Base-by-base conservation (phyloP, 2,888 invertebrate genomes). In the Troides helena region DNA sequence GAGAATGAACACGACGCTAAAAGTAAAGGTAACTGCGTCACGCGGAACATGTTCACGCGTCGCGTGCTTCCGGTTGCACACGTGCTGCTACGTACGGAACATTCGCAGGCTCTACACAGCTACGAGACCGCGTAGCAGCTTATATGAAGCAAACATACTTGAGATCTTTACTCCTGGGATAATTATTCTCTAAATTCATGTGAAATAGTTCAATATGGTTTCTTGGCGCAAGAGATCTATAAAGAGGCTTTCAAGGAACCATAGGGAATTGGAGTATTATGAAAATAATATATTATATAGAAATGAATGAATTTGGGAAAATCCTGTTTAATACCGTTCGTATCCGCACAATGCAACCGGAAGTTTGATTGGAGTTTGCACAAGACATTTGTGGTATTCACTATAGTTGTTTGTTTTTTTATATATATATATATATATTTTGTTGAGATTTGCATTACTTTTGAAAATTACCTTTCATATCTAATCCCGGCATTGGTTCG, bases 1-100 rank as follows among this genome's bases (percentile, higher is more conserved):
- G 94, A 95, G 91, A 94, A 95, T 82, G 96, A 96, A 86, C 96
- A 96, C 83, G 96, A 96, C 80, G 94, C 95, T 84, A 95, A 95
- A 88, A 94, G 93, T 85, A 96, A 96, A 95, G 96, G 96, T 96
- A 93, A 91, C 85, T 76, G 69, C 67, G 71, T 63, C 69, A 69
- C 50, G 73, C 74, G 77, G 76, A 74, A 73, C 71, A 74, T 77
- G 75, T 75, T 77, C 81, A 30, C 3, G 81, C 82, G 82, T 81
- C 79, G 82, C 81, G 83, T 30, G 30, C 30, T 30, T 30, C 30
- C 30, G 30, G 30, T 30, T 30, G 30, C 5, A 30, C 4, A 30
- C 30, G 81, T 69, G 68, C 43, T 62, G 69, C 65, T 72, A 67
- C 62, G 63, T 53, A 70, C 67, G 64, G 30, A 30, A 30, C 5